Evolutionary conservation across 2,888 invertebrate species (phyloP).

Genomic region (Falcaria lacertinaria): DNA sequence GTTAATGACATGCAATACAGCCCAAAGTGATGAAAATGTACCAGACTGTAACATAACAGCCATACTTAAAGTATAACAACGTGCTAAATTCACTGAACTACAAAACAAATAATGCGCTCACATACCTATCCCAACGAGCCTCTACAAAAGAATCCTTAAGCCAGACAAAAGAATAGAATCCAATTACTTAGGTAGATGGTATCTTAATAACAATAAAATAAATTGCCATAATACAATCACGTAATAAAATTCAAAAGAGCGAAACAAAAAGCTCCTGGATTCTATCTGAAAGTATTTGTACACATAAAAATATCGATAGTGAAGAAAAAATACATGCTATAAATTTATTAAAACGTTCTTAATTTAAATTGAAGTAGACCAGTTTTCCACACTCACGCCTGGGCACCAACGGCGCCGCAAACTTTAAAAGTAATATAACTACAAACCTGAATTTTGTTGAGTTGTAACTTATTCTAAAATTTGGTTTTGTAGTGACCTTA

Average conservation of each 20-base stretch:
- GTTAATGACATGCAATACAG: background rate
- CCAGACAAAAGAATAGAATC: constrained; percentile 17
- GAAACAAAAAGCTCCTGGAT: background rate
- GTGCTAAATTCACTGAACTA: constrained; percentile 23
- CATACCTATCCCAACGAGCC: constrained; percentile 1
- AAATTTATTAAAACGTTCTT: too few relatives aligned
- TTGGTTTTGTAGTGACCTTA: too few relatives aligned
- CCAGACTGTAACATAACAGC: constrained; percentile 15
- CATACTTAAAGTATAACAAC: constrained; percentile 19
- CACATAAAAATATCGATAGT: too few relatives aligned
- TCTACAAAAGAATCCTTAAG: constrained; percentile 5
- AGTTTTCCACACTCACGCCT: too few relatives aligned
- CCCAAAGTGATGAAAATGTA: too few relatives aligned
- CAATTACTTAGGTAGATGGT: constrained; percentile 15
- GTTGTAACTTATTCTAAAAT: too few relatives aligned
- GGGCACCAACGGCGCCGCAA: too few relatives aligned
- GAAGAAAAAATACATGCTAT: too few relatives aligned
- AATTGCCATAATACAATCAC: constrained; percentile 4
- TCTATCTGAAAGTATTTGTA: too few relatives aligned
- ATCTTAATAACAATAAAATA: constrained; percentile 12
- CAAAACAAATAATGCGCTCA: constrained; percentile 10
- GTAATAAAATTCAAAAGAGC: constrained; percentile 2
- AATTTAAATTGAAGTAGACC: too few relatives aligned
- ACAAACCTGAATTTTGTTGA: too few relatives aligned
- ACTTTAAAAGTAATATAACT: too few relatives aligned